A percentile compares a stretch with the other conserved stretches of the same genome.
phyloP scores from a whole-genome alignment of 2,888 invertebrate genomes.

The Geophilus truncorum region DNA sequence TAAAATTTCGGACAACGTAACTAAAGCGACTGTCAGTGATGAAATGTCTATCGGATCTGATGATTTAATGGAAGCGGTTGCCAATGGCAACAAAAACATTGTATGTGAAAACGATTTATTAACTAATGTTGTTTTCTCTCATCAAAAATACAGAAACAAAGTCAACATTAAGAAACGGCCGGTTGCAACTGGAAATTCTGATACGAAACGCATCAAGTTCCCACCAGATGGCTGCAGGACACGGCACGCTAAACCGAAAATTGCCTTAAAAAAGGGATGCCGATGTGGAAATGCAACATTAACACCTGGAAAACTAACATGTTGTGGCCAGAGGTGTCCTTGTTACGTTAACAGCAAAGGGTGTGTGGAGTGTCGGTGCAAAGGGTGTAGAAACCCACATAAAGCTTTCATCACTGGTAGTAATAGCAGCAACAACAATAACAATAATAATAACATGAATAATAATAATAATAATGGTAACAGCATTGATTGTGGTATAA shows the following conservation, averaged over 20 bases:
- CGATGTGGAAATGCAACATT: slow-evolving; percentile 86
- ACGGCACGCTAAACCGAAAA: not conserved
- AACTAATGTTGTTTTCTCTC: not conserved
- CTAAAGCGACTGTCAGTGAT: slow-evolving; percentile 34
- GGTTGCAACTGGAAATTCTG: not conserved
- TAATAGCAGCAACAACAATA: not conserved
- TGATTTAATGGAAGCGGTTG: slow-evolving; percentile 73
- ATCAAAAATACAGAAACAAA: slow-evolving; percentile 48
- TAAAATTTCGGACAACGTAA: not conserved
- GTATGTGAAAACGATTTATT: not conserved
- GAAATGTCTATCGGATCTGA: slow-evolving; percentile 59
- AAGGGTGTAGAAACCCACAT: slow-evolving; percentile 88
- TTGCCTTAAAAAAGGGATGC: slow-evolving; percentile 56
- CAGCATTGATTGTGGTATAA: no score
- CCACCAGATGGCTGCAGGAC: not conserved
- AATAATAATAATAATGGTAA: no score
- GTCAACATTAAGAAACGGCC: slow-evolving; percentile 54
- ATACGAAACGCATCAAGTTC: not conserved
- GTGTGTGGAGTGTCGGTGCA: slow-evolving; percentile 79
- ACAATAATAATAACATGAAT: no score
- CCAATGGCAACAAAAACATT: slow-evolving; percentile 66
- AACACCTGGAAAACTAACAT: slow-evolving; percentile 82
- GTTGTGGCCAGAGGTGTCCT: slow-evolving; percentile 88
- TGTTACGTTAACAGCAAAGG: slow-evolving; percentile 88
- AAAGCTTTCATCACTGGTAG: not conserved